Evolutionary conservation across 2,888 invertebrate genomes (phyloP), one percentile per base, ranked within the genome.

Genomic region (Troides aeacus): DNA sequence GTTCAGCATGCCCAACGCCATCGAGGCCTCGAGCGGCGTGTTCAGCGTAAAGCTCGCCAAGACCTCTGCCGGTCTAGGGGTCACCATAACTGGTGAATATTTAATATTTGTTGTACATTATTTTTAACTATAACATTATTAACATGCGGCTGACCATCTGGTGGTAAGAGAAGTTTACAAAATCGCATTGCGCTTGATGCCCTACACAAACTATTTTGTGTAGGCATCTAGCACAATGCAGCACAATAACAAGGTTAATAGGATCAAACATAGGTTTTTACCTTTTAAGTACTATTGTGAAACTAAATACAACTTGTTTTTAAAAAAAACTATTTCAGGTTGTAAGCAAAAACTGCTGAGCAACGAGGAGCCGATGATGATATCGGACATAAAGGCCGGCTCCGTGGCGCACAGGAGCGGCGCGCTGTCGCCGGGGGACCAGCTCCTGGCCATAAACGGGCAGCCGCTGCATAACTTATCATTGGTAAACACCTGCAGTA

Each of bases 331-430:
- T 56, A 15, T 58, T 56, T 18, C 74, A 93, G 93, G 93, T 18
- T 92, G 91, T 70, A 93, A 93, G 75, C 92, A 92, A 75, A 89
- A 89, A 74, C 76, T 90, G 8, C 75, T 89, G 1, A 94, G 93
- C 72, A 93, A 93, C 64, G 94, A 95, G 75, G 96, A 96, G 73
- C 96, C 97, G 0, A 94, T 97, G 85, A 94, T 97, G 62, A 97
- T 99, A 80, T 96, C 97, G 0, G 97, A 98, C 79, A 97, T 99
- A 18, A 95, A 97, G 69, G 95, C 96, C 61, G 99, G 98, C 15
- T 98, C 98, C 56, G 95, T 97, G 0, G 98, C 99, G 0, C 97
- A 99, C 89, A 93, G 97, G 61, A 97, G 96, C 36, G 98, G 98
- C 2, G 97, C 97, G 0, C 89, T 99, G 57, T 95, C 97, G 24